phyloP scores from a whole-genome alignment of 2,113 vertebrate genomes.

The Pardalotus punctatus region DNA sequence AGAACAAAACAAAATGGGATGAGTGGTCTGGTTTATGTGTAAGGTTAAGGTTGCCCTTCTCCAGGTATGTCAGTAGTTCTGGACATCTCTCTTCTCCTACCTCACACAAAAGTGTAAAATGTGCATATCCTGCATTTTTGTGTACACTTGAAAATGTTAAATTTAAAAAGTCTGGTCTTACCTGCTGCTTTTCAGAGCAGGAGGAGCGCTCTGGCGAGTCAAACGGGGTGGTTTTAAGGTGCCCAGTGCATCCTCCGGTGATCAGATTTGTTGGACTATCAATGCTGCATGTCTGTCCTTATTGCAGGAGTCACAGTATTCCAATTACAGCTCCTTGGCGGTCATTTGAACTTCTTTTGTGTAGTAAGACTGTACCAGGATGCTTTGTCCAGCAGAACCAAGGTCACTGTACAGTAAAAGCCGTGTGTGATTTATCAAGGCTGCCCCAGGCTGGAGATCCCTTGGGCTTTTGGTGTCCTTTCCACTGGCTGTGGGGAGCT shows the following conservation, averaged over 20 bases:
- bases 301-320: not conserved
- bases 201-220: not conserved
- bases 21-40: not conserved
- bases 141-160: accelerated
- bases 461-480: not conserved
- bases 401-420: not conserved
- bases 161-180: accelerated
- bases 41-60: not conserved
- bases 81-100: not conserved
- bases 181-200: not conserved
- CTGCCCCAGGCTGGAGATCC: not conserved
- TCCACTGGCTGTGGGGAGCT: not conserved
- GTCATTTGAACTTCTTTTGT: not conserved
- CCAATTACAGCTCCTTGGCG: not conserved
- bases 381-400: not conserved
- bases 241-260: not conserved
- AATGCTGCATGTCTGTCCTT: not conserved
- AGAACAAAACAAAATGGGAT: not conserved
- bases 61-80: not conserved
- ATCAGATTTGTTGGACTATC: not conserved
- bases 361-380: not conserved
- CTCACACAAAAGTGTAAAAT: not conserved
- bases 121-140: not conserved
- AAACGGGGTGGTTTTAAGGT: not conserved
- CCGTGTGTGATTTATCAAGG: too few species aligned